Evolutionary conservation across 2,888 invertebrate species (phyloP), one percentile per base, ranked within the genome.

Genomic region (Onchidella celtica): DNA sequence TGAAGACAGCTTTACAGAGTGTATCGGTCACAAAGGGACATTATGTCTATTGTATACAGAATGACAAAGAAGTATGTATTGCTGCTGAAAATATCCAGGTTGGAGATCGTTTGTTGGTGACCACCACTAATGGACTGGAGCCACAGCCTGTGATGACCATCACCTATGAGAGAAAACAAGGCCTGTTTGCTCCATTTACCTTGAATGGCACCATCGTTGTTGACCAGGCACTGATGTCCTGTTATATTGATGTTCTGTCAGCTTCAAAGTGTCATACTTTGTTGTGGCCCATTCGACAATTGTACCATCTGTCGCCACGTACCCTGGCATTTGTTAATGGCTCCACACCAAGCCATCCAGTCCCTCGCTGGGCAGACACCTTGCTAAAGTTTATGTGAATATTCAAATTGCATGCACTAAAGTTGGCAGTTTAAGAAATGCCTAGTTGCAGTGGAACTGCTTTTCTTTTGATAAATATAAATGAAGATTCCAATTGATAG

Each of bases 111-210:
- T 55, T 81, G 29, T 36, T 69, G 2, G 47, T 69, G 21, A 59
- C 6, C 32, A 59, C 61, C n/a, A 29, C 38, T 32, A 63, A 63
- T 6, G 36, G 55, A 4, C 38, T 81, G n/a, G 21, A 59, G 27
- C 40, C 3, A n/a, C 32, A 47, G 34, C 36, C 75, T 27, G 81
- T 81, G 69, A 17, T 32, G n/a, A 38, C 27, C 3, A 29, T 81
- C n/a, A 32, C 59, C 9, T 47, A 40, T 32, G 75, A 81, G 34
- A 81, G 3, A 61, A 75, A 76, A 34, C 40, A 14, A 61, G 81
- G 81, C 11, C 55, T 81, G 61, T 81, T 75, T 81, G 81, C 81
- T 27, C 81, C 81, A 6, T 81, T 81, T 34, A 81, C 81, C 47
- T 32, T 40, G 14, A 47, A 40, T 32, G 81, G 81, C 32, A 69